phyloP scores from a whole-genome alignment of 2,797 vertebrate genomes.

The Sciurus carolinensis region DNA sequence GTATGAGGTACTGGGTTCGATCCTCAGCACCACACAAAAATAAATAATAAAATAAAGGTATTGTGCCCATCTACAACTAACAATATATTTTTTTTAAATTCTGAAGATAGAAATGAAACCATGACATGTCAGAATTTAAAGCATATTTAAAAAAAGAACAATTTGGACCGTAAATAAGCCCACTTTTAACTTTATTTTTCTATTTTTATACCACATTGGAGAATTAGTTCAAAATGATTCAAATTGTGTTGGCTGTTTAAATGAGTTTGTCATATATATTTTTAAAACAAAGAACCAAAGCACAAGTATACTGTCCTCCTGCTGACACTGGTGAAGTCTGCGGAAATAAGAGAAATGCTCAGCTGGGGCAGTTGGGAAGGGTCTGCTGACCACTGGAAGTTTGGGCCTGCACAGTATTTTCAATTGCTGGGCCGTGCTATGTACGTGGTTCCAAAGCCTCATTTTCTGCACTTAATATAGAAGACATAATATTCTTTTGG shows the following conservation, averaged over 20 bases:
- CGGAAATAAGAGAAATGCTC: accelerated
- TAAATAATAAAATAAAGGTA: too few relatives aligned
- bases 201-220: background rate
- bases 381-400: background rate
- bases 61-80: too few relatives aligned
- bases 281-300: background rate
- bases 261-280: background rate
- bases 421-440: accelerated
- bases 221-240: background rate
- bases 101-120: background rate
- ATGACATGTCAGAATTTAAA: background rate
- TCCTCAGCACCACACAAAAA: too few relatives aligned
- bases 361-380: background rate
- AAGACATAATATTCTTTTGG: background rate
- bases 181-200: background rate
- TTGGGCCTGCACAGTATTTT: too few relatives aligned
- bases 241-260: background rate
- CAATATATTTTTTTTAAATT: background rate
- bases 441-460: background rate
- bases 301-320: background rate
- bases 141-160: background rate
- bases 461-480: background rate
- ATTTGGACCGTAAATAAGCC: background rate
- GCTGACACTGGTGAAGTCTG: too few relatives aligned
- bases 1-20: too few relatives aligned